Evolutionary conservation across 2,888 invertebrate species (phyloP).

Genomic region (Panorpa germanica): DNA sequence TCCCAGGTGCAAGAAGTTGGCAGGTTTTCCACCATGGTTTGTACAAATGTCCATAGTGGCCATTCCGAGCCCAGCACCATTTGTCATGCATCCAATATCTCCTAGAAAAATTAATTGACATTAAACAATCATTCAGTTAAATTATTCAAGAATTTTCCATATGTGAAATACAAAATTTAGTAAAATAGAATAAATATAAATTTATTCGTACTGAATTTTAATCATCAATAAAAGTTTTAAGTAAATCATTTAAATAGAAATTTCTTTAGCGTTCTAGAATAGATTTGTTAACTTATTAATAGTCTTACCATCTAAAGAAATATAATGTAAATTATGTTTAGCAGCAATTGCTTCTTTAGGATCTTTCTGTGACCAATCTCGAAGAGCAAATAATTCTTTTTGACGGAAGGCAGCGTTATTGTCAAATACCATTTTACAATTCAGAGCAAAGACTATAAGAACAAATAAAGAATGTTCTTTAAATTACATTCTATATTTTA

Average conservation of each 20-base stretch:
- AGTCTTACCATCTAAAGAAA: conserved; percentile 67
- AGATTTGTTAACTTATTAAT: too few relatives aligned
- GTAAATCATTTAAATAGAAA: too few relatives aligned
- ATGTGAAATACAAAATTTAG: too few relatives aligned
- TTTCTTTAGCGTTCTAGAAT: too few relatives aligned
- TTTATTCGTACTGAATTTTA: too few relatives aligned
- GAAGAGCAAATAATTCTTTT: conserved; percentile 61
- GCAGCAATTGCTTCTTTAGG: conserved; percentile 82
- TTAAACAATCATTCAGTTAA: too few relatives aligned
- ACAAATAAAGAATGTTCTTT: too few relatives aligned
- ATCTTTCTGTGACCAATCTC: conserved; percentile 86
- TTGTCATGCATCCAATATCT: conserved; percentile 86
- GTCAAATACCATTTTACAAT: conserved; percentile 90
- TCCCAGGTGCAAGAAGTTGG: conserved; percentile 93
- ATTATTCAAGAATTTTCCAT: too few relatives aligned
- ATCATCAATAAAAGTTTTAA: too few relatives aligned
- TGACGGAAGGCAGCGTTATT: conserved; percentile 89
- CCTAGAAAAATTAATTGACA: conserved; percentile 26
- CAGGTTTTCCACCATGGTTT: conserved; percentile 85
- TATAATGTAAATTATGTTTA: conserved; percentile 80
- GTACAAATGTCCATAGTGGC: conserved; percentile 98
- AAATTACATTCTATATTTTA: too few relatives aligned
- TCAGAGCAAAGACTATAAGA: conserved; percentile 74
- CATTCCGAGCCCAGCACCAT: conserved; percentile 94
- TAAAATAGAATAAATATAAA: too few relatives aligned